Base-by-base conservation (phyloP, 2,888 invertebrate species). In the Drymonia ruficornis region DNA sequence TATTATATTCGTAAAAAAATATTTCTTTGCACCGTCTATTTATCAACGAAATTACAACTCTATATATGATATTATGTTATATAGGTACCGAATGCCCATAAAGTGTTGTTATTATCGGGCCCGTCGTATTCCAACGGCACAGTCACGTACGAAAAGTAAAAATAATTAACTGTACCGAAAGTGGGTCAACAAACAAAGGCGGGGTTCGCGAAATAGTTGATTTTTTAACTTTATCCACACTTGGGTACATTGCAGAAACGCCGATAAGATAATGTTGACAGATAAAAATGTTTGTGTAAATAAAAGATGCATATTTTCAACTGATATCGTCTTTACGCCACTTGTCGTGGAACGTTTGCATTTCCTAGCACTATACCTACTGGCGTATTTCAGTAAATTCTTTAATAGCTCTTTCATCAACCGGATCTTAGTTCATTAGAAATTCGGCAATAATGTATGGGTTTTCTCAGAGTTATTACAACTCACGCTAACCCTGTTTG, bases 131-230 rank as follows among this genome's bases (percentile, higher is more conserved):
- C 45, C 28, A n/a, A 57, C 49, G 58, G 58, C 16, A n/a, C 52
- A 13, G 48, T 34, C 49, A 58, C 52, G 50, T 53, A 49, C 36
- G 49, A 60, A 56, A 50, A 60, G 62, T 75, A 82, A 83, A 81
- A 82, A 84, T 81, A 84, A 81, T 84, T 84, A 81, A 76, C 70
- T 72, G 72, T 70, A 64, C 65, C 49, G 69, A 83, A 90, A 85
- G 78, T 90, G 74, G 90, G 90, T 87, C 87, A 89, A 71, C 84
- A 87, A 91, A 91, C 84, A 90, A 82, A 87, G 91, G 91, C 75
- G 84, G 80, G 82, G 88, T 86, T 86, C 75, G 90, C 91, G 74
- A 89, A 91, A 89, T 83, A 84, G 75, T 80, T 63, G 64, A 63
- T 67, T 75, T 78, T 80, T 83, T 81, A 63, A 72, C 64, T 77